Conservation (phyloP, 1,140 invertebrate species). For the Tetragnatha versicolor region DNA sequence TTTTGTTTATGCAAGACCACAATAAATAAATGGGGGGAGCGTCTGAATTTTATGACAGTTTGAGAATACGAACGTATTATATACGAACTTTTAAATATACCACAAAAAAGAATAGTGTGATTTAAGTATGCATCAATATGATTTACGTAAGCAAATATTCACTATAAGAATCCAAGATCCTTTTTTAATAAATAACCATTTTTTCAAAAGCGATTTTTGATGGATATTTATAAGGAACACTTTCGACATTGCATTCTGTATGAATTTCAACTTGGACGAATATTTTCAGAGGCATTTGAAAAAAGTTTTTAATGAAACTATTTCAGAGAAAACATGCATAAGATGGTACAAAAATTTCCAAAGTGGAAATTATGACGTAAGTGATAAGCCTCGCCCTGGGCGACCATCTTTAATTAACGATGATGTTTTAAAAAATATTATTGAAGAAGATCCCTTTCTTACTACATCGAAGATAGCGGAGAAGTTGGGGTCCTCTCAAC, state of each 20-base stretch:
- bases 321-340: background rate
- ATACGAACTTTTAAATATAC: too few species aligned
- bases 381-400: background rate
- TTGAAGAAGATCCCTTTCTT: background rate
- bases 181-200: too few species aligned
- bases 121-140: too few species aligned
- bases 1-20: too few species aligned
- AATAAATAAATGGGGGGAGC: too few species aligned
- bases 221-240: background rate
- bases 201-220: too few species aligned
- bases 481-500: constrained; percentile 1
- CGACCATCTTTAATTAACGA: background rate
- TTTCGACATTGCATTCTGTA: background rate
- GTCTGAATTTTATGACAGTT: too few species aligned
- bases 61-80: too few species aligned
- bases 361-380: constrained; percentile 10
- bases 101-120: too few species aligned
- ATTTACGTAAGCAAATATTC: too few species aligned
- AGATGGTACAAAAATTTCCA: constrained; percentile 13
- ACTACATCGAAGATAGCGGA: background rate
- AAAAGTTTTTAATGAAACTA: constrained; percentile 39
- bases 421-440: background rate
- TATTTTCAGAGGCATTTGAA: background rate
- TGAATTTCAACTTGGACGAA: constrained; percentile 6
- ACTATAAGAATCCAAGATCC: too few species aligned